Conservation (phyloP, 30 jellyfish, hydroid and myxozoan genomes). For the Aurelia coerulea region DNA sequence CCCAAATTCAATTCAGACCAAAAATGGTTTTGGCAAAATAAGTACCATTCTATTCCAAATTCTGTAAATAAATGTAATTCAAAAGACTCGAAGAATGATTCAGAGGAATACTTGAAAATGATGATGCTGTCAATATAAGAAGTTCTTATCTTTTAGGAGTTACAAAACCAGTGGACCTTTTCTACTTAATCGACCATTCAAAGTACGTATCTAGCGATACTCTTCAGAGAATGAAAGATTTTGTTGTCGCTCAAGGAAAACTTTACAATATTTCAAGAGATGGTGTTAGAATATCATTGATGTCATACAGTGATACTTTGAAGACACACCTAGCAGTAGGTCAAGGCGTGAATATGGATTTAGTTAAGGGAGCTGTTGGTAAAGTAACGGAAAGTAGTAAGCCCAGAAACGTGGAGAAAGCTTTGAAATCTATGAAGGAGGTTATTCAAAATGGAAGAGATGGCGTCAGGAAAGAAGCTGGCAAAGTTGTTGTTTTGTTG, state of each 20-base stretch:
- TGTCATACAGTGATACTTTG: conserved; percentile 4
- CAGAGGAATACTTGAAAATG: too few species aligned
- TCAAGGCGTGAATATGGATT: conserved; percentile 3
- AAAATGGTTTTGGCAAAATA: too few species aligned
- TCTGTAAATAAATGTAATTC: too few species aligned
- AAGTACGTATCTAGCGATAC: conserved; percentile 2
- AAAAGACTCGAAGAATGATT: too few species aligned
- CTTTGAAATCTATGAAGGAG: neutral
- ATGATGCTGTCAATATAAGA: too few species aligned
- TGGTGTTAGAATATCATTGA: conserved; percentile 15
- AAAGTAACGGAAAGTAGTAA: neutral
- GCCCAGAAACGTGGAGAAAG: conserved; percentile 29
- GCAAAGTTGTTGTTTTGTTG: conserved; percentile 37
- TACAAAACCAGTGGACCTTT: conserved; percentile 38
- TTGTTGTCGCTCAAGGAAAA: conserved; percentile 6
- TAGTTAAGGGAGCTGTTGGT: conserved; percentile 6
- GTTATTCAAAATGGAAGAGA: neutral
- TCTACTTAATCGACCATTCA: conserved; percentile 47
- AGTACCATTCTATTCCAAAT: too few species aligned
- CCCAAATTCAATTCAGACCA: too few species aligned
- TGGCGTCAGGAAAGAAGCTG: conserved; percentile 33
- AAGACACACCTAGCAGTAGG: conserved; percentile 5
- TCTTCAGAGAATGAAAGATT: conserved; percentile 41
- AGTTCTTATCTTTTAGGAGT: conserved; percentile 13
- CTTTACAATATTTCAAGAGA: conserved; percentile 15